Evolutionary conservation across 1,140 invertebrate species (phyloP).

Genomic region (Lucilia sericata): DNA sequence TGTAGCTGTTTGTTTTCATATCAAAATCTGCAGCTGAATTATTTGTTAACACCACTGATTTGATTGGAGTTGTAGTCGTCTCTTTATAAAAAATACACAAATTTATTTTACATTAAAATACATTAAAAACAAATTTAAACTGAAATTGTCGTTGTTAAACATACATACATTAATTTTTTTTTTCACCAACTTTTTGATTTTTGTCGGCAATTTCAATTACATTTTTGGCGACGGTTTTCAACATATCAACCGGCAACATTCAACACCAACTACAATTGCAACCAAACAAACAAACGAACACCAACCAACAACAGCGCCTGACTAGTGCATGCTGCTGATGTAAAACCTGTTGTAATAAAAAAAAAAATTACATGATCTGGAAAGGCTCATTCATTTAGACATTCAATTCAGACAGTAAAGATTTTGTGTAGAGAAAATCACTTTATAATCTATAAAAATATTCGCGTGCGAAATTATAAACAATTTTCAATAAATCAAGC

Average conservation of each 20-base stretch:
- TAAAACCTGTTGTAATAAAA: background rate
- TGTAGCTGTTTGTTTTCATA: too few species aligned
- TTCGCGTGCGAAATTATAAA: conserved; percentile 42
- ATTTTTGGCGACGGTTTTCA: conserved; percentile 40
- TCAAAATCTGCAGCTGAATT: too few species aligned
- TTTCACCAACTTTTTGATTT: background rate
- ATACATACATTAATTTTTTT: too few species aligned
- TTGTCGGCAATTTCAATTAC: conserved; percentile 40
- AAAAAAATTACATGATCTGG: background rate
- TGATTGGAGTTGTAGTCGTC: too few species aligned
- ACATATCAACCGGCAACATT: background rate
- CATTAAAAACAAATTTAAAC: background rate
- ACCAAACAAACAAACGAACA: background rate
- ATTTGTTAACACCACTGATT: too few species aligned
- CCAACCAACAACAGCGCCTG: background rate
- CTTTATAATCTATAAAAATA: conserved; percentile 26
- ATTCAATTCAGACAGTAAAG: background rate
- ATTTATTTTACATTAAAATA: too few species aligned
- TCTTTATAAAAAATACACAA: too few species aligned
- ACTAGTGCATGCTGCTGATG: background rate
- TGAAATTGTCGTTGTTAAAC: conserved; percentile 3
- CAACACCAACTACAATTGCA: background rate
- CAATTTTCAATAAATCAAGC: conserved; percentile 19
- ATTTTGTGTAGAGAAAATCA: background rate
- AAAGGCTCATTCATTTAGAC: background rate